Percentiles rank a stretch among this genome's conserved stretches.
phyloP scores from a whole-genome alignment of 2,113 vertebrate genomes.

The Tenrec ecaudatus region DNA sequence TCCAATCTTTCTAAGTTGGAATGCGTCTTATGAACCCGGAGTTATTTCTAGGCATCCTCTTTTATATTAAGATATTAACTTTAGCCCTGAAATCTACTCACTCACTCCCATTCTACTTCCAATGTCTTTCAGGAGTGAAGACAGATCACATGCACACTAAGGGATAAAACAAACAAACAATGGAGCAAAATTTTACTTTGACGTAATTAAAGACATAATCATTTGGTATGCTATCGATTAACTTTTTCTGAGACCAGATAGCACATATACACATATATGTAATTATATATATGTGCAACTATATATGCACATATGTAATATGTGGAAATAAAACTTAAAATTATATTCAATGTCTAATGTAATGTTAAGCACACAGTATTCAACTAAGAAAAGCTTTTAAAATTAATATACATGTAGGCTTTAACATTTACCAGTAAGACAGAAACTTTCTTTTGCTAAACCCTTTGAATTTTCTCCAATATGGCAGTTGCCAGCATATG shows the following conservation, averaged over 20 bases:
- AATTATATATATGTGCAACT: too few species aligned
- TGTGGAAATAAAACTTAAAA: background rate
- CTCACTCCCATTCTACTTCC: background rate
- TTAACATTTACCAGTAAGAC: conserved; percentile 52
- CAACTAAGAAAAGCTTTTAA: conserved; percentile 44
- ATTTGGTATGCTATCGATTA: conserved; percentile 48
- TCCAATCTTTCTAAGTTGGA: background rate
- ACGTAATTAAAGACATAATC: conserved; percentile 43
- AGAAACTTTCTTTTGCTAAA: conserved; percentile 44
- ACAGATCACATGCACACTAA: background rate
- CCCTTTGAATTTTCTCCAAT: conserved; percentile 46
- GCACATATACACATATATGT: background rate
- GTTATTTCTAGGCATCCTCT: background rate
- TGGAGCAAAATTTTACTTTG: background rate
- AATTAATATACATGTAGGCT: conserved; percentile 52
- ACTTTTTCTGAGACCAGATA: background rate
- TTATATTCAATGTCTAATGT: background rate
- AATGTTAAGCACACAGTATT: conserved; percentile 23
- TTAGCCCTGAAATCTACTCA: background rate
- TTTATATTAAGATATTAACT: background rate
- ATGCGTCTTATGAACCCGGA: background rate
- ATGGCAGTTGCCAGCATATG: conserved; percentile 40
- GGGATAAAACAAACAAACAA: too few species aligned
- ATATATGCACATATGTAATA: background rate
- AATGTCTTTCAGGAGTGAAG: background rate